These are phyloP conservation scores for Peromyscus maniculatus DNA, from an alignment of 2,113 vertebrate species.

Conservation along the genomic window DNA sequence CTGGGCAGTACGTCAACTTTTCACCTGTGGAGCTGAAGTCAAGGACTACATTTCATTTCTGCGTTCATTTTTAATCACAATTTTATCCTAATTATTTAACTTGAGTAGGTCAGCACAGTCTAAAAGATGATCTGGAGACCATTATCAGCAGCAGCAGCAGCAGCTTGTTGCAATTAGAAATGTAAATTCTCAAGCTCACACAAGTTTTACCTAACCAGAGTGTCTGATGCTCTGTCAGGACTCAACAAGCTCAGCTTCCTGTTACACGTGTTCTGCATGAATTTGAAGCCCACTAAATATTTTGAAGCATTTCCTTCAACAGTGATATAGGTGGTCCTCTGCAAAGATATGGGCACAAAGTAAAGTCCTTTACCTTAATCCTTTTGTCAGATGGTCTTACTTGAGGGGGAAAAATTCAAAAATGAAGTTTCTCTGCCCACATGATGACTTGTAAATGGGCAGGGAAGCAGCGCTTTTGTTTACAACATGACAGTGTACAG, in stretches of 20 bases:
- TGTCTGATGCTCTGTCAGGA: too few relatives aligned
- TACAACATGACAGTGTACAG: rapidly evolving
- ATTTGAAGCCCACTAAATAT: neutral
- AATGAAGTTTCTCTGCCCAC: neutral
- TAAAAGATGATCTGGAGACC: neutral
- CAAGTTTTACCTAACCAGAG: neutral
- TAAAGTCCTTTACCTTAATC: neutral
- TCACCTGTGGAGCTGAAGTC: neutral
- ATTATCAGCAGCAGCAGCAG: neutral
- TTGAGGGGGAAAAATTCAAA: neutral
- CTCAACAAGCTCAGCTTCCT: too few relatives aligned
- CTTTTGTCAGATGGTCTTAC: neutral
- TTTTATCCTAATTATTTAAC: neutral
- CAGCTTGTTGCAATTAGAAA: neutral
- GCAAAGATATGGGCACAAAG: neutral
- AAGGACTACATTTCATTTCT: neutral
- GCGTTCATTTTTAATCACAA: neutral
- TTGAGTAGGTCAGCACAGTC: neutral
- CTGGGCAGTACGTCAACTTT: neutral
- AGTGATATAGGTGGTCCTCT: neutral
- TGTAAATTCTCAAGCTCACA: neutral
- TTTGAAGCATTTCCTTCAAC: neutral
- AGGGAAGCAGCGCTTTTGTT: neutral
- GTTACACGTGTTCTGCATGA: neutral
- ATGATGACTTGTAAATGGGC: neutral